Evolutionary conservation across 2,797 vertebrate species (phyloP).

Genomic region (Spinus olivaceus): DNA sequence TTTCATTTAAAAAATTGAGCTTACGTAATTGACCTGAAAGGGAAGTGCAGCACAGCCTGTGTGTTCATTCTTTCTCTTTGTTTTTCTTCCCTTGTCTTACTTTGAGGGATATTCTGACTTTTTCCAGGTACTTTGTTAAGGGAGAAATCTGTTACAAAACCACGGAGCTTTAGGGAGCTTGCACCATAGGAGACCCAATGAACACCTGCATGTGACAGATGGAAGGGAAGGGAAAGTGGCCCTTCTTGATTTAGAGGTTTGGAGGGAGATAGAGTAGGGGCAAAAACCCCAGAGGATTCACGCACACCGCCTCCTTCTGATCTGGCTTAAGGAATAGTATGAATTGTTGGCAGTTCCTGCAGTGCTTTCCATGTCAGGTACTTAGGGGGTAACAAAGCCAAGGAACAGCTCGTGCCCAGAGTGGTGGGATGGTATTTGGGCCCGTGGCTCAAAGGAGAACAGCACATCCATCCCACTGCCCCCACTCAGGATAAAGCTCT

Average conservation of each 20-base stretch:
- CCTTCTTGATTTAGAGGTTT: background rate
- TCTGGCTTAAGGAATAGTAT: background rate
- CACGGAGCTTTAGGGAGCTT: background rate
- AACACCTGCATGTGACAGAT: background rate
- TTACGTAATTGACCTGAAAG: background rate
- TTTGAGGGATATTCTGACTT: background rate
- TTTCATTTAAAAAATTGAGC: background rate
- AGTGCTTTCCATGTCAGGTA: background rate
- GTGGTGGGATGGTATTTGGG: background rate
- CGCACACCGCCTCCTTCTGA: background rate
- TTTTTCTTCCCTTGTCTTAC: background rate
- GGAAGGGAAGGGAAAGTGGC: background rate
- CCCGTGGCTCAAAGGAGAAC: rapidly evolving
- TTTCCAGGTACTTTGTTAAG: background rate
- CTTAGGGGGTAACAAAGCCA: background rate
- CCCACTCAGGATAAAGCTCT: rapidly evolving
- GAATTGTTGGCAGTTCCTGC: background rate
- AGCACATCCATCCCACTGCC: background rate
- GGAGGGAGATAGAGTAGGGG: background rate
- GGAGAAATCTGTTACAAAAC: background rate
- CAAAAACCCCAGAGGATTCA: background rate
- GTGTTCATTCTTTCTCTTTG: background rate
- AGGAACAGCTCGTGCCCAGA: background rate
- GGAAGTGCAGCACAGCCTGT: background rate
- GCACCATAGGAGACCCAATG: background rate